phyloP scores from a whole-genome alignment of 2,113 vertebrate species.

The Columba livia region DNA sequence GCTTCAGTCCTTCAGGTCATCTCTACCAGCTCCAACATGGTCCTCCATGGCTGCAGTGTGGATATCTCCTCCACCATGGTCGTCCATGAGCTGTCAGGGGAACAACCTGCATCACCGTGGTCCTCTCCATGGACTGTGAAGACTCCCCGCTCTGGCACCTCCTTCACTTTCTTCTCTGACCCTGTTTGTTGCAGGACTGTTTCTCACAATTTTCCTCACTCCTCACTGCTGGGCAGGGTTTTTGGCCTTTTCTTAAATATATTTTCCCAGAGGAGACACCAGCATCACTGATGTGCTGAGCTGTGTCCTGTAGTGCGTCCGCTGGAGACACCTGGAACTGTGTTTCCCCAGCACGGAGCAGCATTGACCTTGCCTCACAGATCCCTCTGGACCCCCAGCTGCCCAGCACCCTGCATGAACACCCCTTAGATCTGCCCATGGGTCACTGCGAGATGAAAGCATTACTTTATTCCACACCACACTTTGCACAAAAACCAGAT shows the following conservation, averaged over 20 bases:
- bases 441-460: accelerated
- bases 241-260: neutral
- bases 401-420: neutral
- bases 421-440: accelerated
- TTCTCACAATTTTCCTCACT: neutral
- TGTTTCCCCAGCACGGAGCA: accelerated
- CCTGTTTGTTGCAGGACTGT: neutral
- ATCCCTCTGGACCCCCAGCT: neutral
- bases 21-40: accelerated
- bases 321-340: accelerated
- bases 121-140: neutral
- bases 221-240: neutral
- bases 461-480: accelerated
- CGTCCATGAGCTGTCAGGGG: too few relatives aligned
- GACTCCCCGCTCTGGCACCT: neutral
- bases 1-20: neutral
- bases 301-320: accelerated
- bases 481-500: neutral
- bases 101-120: neutral
- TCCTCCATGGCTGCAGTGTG: neutral
- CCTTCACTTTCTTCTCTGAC: neutral
- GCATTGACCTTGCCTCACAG: neutral
- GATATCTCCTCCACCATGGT: neutral
- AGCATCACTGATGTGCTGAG: accelerated
- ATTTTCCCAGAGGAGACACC: neutral